Percentiles rank a stretch among this genome's conserved stretches.
phyloP scores from a whole-genome alignment of 2,797 vertebrate genomes.

The Bufotes viridis region DNA sequence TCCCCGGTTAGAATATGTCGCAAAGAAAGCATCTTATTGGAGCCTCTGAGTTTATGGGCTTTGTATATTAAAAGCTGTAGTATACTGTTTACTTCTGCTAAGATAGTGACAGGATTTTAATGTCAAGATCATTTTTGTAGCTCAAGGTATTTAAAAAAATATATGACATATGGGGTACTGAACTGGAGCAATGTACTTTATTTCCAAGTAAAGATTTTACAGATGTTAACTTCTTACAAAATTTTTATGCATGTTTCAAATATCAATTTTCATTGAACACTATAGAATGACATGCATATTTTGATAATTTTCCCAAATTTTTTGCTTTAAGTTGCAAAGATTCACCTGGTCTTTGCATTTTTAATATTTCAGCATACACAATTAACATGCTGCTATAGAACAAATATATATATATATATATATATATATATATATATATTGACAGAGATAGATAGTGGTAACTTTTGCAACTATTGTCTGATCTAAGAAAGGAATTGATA shows the following conservation, averaged over 20 bases:
- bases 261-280: not conserved
- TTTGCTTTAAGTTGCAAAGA: no score
- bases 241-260: not conserved
- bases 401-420: no score
- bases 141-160: not conserved
- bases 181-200: not conserved
- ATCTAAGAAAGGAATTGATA: no score
- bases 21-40: not conserved
- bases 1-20: not conserved
- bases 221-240: not conserved
- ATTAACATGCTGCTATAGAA: no score
- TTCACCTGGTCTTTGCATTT: no score
- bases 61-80: not conserved
- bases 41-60: no score
- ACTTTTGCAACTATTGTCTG: no score
- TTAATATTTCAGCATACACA: no score
- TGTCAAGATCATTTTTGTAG: not conserved
- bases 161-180: not conserved
- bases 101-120: slow-evolving; percentile 1
- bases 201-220: not conserved
- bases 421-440: no score
- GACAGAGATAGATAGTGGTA: no score
- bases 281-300: no score
- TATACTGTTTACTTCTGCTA: slow-evolving; percentile 5
- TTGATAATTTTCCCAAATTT: no score